Evolutionary conservation across 2,888 invertebrate genomes (phyloP), one percentile per base, ranked within the genome.

Genomic region (Orthosia gothica): DNA sequence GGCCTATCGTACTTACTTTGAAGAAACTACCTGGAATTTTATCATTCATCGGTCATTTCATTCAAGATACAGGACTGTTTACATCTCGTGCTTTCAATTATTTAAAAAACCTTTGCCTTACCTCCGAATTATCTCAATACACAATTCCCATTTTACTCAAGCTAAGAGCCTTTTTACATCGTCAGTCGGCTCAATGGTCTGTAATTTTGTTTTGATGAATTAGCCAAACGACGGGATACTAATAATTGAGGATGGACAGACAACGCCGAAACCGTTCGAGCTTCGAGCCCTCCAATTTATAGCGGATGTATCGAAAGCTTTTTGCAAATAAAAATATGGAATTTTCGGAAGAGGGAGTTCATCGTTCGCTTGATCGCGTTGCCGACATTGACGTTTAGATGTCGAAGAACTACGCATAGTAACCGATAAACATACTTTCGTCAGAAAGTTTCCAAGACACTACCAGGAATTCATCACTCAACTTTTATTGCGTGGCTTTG

Each of bases 151-250:
- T 70, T 87, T 79, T 81, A 76, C 70, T 86, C 62, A 82, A 74
- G 72, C 61, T 78, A 76, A 79, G 75, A 76, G 69, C 81, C 85
- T 89, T 90, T 91, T 89, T 88, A 86, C 86, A 78, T 83, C 81
- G 83, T 73, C 85, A 70, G 85, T 84, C 92, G 92, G 92, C 90
- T 81, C 86, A 84, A 86, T 79, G 89, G 87, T 88, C 92, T 94
- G 91, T 94, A 94, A 95, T 95, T 94, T 94, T 85, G 88, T 92
- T 92, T 91, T 94, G 95, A 95, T 94, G 91, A 93, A 94, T 95
- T 94, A 95, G 90, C 92, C 88, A 89, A 93, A 92, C 88, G 90
- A 87, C 89, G 89, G 91, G 91, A 92, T 91, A 91, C 89, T 90
- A 92, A 92, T 92, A 91, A 93, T 92, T 89, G 91, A 88, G 90